Evolutionary conservation across 2,888 invertebrate genomes (phyloP).

Genomic region (Chalcis sispes): DNA sequence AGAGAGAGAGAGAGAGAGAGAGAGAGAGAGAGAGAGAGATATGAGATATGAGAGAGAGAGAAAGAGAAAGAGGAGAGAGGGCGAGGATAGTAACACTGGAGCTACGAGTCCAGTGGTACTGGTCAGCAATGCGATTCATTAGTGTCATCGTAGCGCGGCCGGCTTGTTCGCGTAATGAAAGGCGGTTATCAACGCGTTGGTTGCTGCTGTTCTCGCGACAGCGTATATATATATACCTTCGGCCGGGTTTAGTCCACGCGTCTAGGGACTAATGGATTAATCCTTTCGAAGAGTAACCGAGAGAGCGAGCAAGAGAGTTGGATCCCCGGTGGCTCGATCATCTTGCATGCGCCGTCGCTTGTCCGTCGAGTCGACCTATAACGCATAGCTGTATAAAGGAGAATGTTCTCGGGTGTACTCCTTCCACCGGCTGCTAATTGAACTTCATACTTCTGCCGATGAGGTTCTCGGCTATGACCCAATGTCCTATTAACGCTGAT

Average conservation of each 20-base stretch:
- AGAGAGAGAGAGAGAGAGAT: no score
- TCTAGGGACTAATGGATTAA: constrained; percentile 50
- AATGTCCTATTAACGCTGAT: no score
- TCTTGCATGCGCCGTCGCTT: neutral
- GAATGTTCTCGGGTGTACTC: neutral
- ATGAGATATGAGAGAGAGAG: neutral
- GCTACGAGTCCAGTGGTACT: neutral
- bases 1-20: no score
- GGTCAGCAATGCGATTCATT: constrained; percentile 53
- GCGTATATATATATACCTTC: neutral
- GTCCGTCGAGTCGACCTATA: neutral
- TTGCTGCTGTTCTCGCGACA: neutral
- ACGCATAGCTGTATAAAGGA: neutral
- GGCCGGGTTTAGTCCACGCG: neutral
- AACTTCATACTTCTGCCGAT: neutral
- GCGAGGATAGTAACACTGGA: no score
- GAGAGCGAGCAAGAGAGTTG: no score
- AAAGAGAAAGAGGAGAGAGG: no score
- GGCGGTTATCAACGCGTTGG: constrained; percentile 50
- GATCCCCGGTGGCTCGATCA: neutral
- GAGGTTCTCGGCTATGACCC: no score
- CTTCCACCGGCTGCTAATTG: constrained; percentile 1
- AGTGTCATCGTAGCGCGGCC: constrained; percentile 20
- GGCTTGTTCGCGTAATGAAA: constrained; percentile 52
- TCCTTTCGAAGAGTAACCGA: constrained; percentile 27